Base-by-base conservation (phyloP, 2,113 vertebrate genomes). In the Bostrychus sinensis region DNA sequence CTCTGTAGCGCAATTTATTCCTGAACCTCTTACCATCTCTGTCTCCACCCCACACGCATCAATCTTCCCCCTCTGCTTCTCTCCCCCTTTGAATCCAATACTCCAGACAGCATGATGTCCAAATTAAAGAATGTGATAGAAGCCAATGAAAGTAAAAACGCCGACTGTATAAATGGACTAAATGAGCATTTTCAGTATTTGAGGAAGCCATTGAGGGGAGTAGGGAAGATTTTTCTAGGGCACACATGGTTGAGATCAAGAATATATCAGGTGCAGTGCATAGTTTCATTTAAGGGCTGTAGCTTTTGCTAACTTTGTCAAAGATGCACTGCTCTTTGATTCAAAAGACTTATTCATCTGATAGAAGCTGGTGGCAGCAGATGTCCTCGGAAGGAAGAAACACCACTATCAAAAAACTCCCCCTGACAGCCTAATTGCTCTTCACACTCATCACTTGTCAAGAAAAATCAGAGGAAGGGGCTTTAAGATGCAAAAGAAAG, bases 351-450 rank as follows among this genome's bases (percentile, higher is more conserved):
- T 16, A 79, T 84, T 76, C 54, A 60, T 64, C 20, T 68, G 56
- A 80, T 82, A 64, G 72, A 69, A 75, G 58, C 48, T 28, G 22
- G 2, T 72, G 65, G 72, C 56, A 66, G 62, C 85, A 86, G 87
- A 87, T 87, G 87, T 75, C 48, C 75, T 62, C 70, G 75, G 81
- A 87, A 86, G 85, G 81, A 87, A 85, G 77, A 73, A 70, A 58
- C 57, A 42, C 68, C 75, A 68, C 64, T 54, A 72, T 73, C 42
- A 79, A 77, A 72, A 72, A 70, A 48, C 54, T 16, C 56, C 38
- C 25, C 13, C 41, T 53, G 72, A 81, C 43, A 62, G 69, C 45
- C 36, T 78, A 68, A 85, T 83, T 82, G 74, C 63, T 56, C 72
- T 41, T 54, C 46, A 56, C 61, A 83, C 69, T 57, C 65, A 50